Evolutionary conservation across 2,797 vertebrate genomes (phyloP), one percentile per base, ranked within the genome.

Genomic region (Naso thynnoides): DNA sequence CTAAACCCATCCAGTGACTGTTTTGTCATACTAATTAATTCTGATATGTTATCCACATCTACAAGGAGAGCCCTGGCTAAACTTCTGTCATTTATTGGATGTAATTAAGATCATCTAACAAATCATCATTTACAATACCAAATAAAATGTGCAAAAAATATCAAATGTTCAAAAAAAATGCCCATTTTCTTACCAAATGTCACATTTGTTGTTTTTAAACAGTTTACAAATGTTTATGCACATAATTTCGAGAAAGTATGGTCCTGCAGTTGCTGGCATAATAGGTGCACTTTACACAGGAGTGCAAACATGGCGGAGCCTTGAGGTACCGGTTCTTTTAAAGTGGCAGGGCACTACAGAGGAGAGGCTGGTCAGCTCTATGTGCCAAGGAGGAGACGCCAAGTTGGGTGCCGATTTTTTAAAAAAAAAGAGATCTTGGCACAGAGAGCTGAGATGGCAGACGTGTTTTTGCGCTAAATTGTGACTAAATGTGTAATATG

Each of bases 141-240:
- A 90, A 88, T 81, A 80, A 86, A 89, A 88, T 87, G 85, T 90
- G 89, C 89, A 90, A 90, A 89, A 89, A 82, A 82, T 89, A 86
- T 81, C 73, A 86, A 87, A 88, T 85, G 81, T 87, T 86, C 33
- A 78, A 84, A 82, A n/a, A n/a, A 36, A 91, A 90, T 88, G 86
- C 85, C 89, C 86, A 47, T 88, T 83, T 87, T 86, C 69, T 81
- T 81, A 85, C 86, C 73, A 88, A 90, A 90, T 45, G 60, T 79
- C 50, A 85, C 62, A 78, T 78, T 81, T 84, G 57, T 78, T 24
- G 44, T 78, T 82, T 90, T 81, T 82, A 90, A 89, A 86, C 70
- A 19, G 84, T 89, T 86, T 86, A 91, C 84, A 92, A 89, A 88
- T 73, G 78, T 83, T 80, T 87, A 86, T 81, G 81, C 86, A 87